These are phyloP conservation scores for Drosophila eohydei DNA, from an alignment of 2,888 invertebrate species.

Conservation along the genomic window DNA sequence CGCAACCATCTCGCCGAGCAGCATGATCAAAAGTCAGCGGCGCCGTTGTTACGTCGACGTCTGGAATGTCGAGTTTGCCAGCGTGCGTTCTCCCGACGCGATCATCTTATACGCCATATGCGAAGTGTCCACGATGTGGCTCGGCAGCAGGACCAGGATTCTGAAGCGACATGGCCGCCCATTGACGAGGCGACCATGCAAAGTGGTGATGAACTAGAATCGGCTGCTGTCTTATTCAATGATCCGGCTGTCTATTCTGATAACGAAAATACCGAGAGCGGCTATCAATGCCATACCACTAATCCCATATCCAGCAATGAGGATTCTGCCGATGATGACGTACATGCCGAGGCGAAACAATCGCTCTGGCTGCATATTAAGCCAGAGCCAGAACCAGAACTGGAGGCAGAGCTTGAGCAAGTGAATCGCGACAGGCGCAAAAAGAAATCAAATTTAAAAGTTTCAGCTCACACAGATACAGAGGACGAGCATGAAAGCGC, in stretches of 20 bases:
- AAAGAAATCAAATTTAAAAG: conserved; percentile 25
- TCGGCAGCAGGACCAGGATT: neutral
- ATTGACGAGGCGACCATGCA: conserved; percentile 53
- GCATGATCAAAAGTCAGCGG: conserved; percentile 61
- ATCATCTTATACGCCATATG: conserved; percentile 86
- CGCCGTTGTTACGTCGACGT: conserved; percentile 39
- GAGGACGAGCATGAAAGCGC: conserved; percentile 5
- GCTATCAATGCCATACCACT: conserved; percentile 62
- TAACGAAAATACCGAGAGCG: conserved; percentile 45
- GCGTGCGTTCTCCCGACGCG: conserved; percentile 85
- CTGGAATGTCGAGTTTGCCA: conserved; percentile 84
- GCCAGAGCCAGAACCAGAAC: conserved; percentile 55
- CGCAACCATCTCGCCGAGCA: conserved; percentile 83
- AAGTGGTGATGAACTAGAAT: conserved; percentile 60
- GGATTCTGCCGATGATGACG: conserved; percentile 63
- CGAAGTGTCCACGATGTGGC: conserved; percentile 82
- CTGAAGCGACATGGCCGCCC: conserved; percentile 24
- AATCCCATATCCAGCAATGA: conserved; percentile 82
- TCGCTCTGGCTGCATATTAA: conserved; percentile 68
- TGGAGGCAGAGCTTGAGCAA: neutral
- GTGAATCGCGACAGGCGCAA: conserved; percentile 29
- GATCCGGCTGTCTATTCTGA: conserved; percentile 10
- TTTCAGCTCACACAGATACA: neutral
- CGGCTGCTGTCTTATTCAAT: conserved; percentile 60
- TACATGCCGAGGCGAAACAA: conserved; percentile 57